Percentiles rank a stretch among this genome's conserved stretches.
These are phyloP conservation scores for Phyllostomus hastatus DNA, from an alignment of 2,113 vertebrate species.

Conservation along the genomic window DNA sequence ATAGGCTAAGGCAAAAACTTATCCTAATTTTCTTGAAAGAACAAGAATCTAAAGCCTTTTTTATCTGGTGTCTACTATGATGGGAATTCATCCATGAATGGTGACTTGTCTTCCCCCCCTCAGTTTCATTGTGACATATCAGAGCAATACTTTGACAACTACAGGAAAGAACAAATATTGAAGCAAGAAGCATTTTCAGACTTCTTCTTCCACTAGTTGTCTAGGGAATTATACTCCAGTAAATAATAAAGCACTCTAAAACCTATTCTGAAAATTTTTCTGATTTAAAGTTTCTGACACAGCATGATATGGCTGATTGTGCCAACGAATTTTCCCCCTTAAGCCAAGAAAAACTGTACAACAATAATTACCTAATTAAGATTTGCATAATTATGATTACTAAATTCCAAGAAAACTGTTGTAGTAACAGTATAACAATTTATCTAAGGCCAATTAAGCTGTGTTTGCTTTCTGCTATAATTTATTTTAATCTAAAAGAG, in stretches of 20 bases:
- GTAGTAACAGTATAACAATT: conserved; percentile 72
- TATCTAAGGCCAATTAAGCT: conserved; percentile 78
- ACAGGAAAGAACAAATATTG: background rate
- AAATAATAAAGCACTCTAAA: background rate
- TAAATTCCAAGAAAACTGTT: conserved; percentile 78
- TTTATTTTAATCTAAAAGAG: conserved; percentile 76
- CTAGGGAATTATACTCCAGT: background rate
- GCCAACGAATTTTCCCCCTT: conserved; percentile 63
- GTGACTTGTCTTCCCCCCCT: background rate
- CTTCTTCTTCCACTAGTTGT: background rate
- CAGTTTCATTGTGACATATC: background rate
- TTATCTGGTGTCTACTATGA: background rate
- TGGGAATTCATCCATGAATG: background rate
- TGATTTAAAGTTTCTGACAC: conserved; percentile 69
- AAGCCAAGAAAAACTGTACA: conserved; percentile 74
- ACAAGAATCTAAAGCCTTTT: background rate
- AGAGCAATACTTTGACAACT: background rate
- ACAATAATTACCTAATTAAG: conserved; percentile 82
- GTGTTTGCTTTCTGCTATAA: conserved; percentile 69
- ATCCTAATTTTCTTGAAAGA: conserved; percentile 3
- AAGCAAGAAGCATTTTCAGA: background rate
- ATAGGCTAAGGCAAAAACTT: background rate
- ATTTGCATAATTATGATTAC: conserved; percentile 83
- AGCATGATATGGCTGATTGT: conserved; percentile 68
- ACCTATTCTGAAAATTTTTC: conserved; percentile 50